Conservation (phyloP, 2,113 vertebrate genomes). For the Sterrhoptilus dennistouni region DNA sequence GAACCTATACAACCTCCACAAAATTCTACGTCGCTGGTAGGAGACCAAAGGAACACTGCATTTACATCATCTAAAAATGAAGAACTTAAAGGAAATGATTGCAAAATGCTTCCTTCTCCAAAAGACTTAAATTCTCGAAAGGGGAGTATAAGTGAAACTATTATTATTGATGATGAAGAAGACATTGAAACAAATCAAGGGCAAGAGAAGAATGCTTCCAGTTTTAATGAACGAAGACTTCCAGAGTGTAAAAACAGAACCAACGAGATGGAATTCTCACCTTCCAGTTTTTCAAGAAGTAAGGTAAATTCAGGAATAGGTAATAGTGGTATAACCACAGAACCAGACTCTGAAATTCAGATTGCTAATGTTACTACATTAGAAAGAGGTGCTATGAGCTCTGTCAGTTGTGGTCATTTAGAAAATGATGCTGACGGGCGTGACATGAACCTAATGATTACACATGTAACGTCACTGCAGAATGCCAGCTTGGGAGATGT, state of each 20-base stretch:
- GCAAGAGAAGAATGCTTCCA: constrained; percentile 80
- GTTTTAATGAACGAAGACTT: constrained; percentile 76
- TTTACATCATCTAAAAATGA: constrained; percentile 77
- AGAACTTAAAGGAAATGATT: constrained; percentile 77
- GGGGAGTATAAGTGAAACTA: constrained; percentile 88
- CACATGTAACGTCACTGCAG: constrained; percentile 94
- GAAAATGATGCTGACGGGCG: constrained; percentile 72
- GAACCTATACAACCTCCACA: constrained; percentile 81
- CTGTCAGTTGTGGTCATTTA: constrained; percentile 75
- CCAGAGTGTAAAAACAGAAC: constrained; percentile 79
- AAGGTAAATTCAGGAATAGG: constrained; percentile 81
- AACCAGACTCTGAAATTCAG: constrained; percentile 95
- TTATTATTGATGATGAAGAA: constrained; percentile 98
- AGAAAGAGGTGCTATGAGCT: constrained; percentile 78
- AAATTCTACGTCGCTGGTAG: constrained; percentile 58
- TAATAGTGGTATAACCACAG: constrained; percentile 88
- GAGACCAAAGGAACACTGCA: constrained; percentile 70
- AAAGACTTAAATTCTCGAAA: constrained; percentile 79
- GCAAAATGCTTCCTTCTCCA: constrained; percentile 73
- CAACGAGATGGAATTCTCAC: constrained; percentile 79
- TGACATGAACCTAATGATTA: constrained; percentile 97
- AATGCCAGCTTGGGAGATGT: constrained; percentile 79
- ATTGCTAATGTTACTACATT: constrained; percentile 97
- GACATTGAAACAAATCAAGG: constrained; percentile 82
- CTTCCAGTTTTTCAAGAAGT: constrained; percentile 83